Percentiles rank a stretch among this genome's conserved stretches.
Conservation (phyloP, 2,797 vertebrate genomes). For the Mycteria americana region DNA sequence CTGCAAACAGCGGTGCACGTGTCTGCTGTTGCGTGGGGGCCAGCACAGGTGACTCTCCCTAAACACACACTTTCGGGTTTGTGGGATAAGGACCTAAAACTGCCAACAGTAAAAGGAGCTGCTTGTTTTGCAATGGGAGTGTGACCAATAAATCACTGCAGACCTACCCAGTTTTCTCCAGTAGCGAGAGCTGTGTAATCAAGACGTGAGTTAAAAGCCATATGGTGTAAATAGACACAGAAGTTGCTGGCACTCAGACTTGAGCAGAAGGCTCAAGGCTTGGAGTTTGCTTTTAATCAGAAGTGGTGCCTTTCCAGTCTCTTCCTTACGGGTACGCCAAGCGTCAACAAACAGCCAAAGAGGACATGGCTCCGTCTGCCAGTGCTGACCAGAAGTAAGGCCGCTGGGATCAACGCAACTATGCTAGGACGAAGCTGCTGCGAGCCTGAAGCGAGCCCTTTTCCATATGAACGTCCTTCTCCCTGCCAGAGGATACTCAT, state of each 20-base stretch:
- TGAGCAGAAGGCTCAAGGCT: background rate
- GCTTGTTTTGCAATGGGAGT: background rate
- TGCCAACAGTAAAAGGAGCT: background rate
- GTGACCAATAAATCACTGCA: background rate
- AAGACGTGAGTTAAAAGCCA: background rate
- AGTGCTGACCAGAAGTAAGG: background rate
- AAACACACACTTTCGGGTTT: fast-evolving
- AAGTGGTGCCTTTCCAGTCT: background rate
- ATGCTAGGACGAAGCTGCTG: background rate
- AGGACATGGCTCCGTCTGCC: background rate
- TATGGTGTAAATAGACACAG: background rate
- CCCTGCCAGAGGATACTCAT: background rate
- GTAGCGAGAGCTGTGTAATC: background rate
- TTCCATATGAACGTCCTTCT: background rate
- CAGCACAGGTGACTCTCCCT: background rate
- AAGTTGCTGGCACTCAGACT: background rate
- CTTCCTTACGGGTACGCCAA: background rate
- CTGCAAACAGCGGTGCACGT: fast-evolving
- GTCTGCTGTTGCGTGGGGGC: background rate
- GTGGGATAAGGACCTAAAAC: background rate
- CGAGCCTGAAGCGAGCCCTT: background rate
- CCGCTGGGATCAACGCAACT: background rate
- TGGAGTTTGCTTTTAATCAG: background rate
- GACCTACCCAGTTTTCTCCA: background rate
- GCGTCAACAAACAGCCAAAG: background rate